Evolutionary conservation across 1,140 invertebrate species (phyloP), one percentile per base, ranked within the genome.

Genomic region (Drosophila oshimai): DNA sequence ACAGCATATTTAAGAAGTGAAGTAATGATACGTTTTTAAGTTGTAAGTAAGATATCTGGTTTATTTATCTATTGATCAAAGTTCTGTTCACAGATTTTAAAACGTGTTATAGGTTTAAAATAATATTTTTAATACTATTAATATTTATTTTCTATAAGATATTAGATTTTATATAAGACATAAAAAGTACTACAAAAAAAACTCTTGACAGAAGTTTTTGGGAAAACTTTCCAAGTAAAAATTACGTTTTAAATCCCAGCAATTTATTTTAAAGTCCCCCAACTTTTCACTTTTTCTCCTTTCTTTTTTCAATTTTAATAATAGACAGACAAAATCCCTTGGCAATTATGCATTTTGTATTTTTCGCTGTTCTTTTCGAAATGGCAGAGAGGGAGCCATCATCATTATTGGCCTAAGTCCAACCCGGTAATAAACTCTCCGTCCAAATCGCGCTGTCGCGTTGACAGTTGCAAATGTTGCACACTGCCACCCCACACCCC

Each of bases 381-480:
- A 24, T n/a, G 6, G 10, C n/a, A 28, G 20, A 6, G 12, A 12
- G 22, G 12, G 13, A 42, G 45, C 24, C 42, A 18, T 54, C 60
- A 57, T 73, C 51, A 65, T 81, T 86, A 80, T 86, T 86, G 80
- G 80, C 81, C 61, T 49, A 37, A 60, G 71, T 87, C 80, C 80
- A 86, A 86, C 84, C 83, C 83, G 80, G 80, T 65, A 84, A 78
- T 73, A 70, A 83, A 78, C 55, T 80, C 54, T 22, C 58, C 34
- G 47, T 36, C 47, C 36, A 71, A 64, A 70, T 80, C 65, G 57
- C 24, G 67, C 69, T 83, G 78, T 77, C 70, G 64, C 68, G 80
- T 80, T 86, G 80, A 86, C 80, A 86, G 80, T 86, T 87, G 80
- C 76, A 86, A 86, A 86, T 87, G 80, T 80, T 69, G 75, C 75